These are phyloP conservation scores for Acrocephalus kingi DNA, from an alignment of 2,113 vertebrate genomes.

Conservation along the genomic window DNA sequence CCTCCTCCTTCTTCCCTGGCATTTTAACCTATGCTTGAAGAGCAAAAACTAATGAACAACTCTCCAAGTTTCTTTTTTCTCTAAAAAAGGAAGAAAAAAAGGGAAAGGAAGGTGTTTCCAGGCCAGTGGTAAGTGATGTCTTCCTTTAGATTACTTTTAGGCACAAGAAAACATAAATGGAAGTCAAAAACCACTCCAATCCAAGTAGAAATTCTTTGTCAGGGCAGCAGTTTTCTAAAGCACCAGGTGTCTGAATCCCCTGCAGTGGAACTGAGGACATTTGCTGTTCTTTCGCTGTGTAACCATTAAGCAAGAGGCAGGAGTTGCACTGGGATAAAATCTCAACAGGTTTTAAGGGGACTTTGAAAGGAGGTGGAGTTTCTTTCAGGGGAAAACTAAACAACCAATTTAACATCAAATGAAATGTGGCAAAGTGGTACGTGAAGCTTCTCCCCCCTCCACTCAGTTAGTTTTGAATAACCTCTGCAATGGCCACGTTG, in stretches of 20 bases:
- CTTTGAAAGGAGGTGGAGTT: conserved; percentile 48
- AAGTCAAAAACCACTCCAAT: not conserved
- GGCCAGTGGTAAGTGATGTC: not conserved
- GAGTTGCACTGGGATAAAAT: not conserved
- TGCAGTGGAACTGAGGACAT: not conserved
- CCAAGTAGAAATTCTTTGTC: not conserved
- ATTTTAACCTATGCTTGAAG: not conserved
- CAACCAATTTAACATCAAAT: conserved; percentile 1
- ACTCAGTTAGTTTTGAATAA: not conserved
- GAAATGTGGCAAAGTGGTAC: not conserved
- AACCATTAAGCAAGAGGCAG: not conserved
- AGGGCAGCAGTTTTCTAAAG: not conserved
- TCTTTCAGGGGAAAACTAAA: conserved; percentile 10
- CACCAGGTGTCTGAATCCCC: not conserved
- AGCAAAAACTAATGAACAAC: not conserved
- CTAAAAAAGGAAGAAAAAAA: not conserved
- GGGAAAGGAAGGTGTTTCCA: not conserved
- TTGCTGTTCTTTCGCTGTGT: not conserved
- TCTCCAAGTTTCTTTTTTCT: not conserved
- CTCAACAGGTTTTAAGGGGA: not conserved
- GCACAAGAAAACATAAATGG: not conserved
- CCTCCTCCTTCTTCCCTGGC: not conserved
- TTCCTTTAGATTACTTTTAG: not conserved
- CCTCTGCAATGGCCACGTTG: not conserved
- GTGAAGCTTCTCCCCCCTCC: not conserved